phyloP scores from a whole-genome alignment of 2,113 vertebrate genomes.

The Glareola pratincola region DNA sequence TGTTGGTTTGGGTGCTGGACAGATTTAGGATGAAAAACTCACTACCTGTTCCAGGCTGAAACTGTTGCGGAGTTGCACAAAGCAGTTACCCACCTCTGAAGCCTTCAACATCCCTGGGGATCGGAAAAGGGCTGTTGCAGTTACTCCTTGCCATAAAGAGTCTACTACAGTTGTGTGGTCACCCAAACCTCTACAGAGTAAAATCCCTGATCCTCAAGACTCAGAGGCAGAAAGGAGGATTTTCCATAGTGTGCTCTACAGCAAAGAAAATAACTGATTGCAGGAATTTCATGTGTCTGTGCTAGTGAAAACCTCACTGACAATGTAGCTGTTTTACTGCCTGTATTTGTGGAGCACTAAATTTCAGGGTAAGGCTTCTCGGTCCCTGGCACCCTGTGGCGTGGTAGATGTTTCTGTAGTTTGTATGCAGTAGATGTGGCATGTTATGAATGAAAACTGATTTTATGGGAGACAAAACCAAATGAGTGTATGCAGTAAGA shows the following conservation, averaged over 20 bases:
- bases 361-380: background rate
- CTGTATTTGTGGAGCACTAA: background rate
- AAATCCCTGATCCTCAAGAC: background rate
- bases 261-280: background rate
- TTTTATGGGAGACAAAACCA: background rate
- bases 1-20: background rate
- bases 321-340: background rate
- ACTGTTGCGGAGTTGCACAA: background rate
- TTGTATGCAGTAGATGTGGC: background rate
- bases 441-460: background rate
- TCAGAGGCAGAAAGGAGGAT: background rate
- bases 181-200: background rate
- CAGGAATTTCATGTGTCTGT: background rate
- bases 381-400: background rate
- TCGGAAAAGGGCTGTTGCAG: background rate
- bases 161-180: background rate
- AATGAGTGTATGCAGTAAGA: background rate
- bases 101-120: accelerated
- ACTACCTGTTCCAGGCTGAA: accelerated
- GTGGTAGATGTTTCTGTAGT: background rate
- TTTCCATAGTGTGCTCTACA: background rate
- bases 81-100: background rate
- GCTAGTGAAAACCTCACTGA: background rate
- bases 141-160: background rate
- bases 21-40: background rate